These are phyloP conservation scores for Netelia melanura DNA, from an alignment of 2,888 invertebrate genomes.

Conservation along the genomic window DNA sequence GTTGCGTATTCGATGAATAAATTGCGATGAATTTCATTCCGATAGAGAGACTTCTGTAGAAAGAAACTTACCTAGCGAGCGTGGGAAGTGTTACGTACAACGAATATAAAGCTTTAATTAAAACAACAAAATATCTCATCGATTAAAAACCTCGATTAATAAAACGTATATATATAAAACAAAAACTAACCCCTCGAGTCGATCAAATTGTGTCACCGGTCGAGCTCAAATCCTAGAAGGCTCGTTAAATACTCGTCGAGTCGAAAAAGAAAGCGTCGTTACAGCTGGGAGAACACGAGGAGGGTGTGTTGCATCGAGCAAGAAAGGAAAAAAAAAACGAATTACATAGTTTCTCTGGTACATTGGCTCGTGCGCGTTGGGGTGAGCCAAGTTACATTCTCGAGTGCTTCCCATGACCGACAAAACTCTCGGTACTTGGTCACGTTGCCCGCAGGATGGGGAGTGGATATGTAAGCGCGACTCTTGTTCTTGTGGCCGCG, in stretches of 20 bases:
- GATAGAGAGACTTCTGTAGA: not conserved
- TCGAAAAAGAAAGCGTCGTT: slow-evolving; percentile 57
- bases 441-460: slow-evolving; percentile 25
- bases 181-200: not conserved
- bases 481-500: slow-evolving; percentile 14
- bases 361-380: slow-evolving; percentile 35
- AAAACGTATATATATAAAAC: not conserved
- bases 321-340: slow-evolving; percentile 6
- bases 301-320: slow-evolving; percentile 3
- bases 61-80: not conserved
- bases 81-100: not conserved
- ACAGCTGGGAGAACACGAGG: not conserved
- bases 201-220: not conserved
- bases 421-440: slow-evolving; percentile 71
- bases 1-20: slow-evolving; percentile 9
- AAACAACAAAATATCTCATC: not conserved
- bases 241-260: slow-evolving; percentile 54
- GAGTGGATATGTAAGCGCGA: not conserved
- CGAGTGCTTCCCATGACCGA: slow-evolving; percentile 83
- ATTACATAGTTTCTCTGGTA: slow-evolving; percentile 8
- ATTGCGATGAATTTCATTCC: slow-evolving; percentile 9
- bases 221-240: slow-evolving; percentile 25
- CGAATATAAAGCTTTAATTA: not conserved
- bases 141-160: not conserved
- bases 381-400: slow-evolving; percentile 66